Evolutionary conservation across 2,113 vertebrate species (phyloP).

Genomic region (Tetraodon nigroviridis): DNA sequence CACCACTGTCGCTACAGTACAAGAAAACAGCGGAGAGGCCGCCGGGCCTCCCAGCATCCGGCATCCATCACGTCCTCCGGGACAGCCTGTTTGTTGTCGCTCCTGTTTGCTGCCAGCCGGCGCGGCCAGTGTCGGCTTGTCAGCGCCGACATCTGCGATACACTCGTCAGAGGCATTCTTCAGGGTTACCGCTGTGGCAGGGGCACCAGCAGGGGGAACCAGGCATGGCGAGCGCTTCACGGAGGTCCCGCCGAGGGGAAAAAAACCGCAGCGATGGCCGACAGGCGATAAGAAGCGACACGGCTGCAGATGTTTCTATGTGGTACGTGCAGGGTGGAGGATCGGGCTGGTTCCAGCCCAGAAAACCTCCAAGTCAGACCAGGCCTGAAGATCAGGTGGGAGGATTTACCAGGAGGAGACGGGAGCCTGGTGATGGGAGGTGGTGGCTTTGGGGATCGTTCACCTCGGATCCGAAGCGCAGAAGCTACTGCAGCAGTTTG

Average conservation of each 20-base stretch:
- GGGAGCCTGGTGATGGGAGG: neutral
- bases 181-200: constrained; percentile 52
- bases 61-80: constrained; percentile 69
- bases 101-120: constrained; percentile 46
- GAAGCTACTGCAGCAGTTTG: too few species aligned
- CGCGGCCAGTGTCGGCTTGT: constrained; percentile 66
- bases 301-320: constrained; percentile 70
- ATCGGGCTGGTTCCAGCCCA: constrained; percentile 17
- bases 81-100: constrained; percentile 56
- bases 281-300: constrained; percentile 66
- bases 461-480: neutral
- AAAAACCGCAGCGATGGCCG: constrained; percentile 60
- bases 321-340: constrained; percentile 60
- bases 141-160: constrained; percentile 55
- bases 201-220: constrained; percentile 48
- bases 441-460: neutral
- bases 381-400: neutral
- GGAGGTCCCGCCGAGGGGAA: constrained; percentile 51
- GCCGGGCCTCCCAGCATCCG: constrained; percentile 44
- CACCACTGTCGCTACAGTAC: constrained; percentile 57
- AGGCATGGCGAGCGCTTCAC: constrained; percentile 48
- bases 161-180: constrained; percentile 72
- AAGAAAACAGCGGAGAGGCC: constrained; percentile 37
- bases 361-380: neutral
- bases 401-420: neutral